Evolutionary conservation across 2,113 vertebrate genomes (phyloP).

Genomic region (Triplophysa siluroides): DNA sequence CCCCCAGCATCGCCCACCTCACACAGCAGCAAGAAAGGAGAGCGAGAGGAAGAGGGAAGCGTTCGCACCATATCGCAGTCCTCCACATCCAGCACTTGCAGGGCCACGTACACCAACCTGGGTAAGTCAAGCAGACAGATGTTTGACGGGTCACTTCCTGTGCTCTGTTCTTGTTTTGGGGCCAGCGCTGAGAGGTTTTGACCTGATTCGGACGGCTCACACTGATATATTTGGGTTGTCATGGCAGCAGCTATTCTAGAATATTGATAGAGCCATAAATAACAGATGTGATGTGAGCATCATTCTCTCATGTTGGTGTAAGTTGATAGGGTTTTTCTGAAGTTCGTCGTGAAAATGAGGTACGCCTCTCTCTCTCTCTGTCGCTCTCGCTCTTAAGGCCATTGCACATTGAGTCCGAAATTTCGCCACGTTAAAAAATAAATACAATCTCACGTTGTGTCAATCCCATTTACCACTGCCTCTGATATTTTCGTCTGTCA

Average conservation of each 20-base stretch:
- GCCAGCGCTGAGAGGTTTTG: background rate
- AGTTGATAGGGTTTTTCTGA: background rate
- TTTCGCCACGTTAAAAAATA: too few relatives aligned
- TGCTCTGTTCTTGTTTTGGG: background rate
- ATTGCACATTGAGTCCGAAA: too few relatives aligned
- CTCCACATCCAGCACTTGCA: constrained; percentile 79
- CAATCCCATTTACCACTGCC: too few relatives aligned
- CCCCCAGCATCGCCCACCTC: constrained; percentile 59
- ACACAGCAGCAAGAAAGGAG: constrained; percentile 61
- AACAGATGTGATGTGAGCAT: background rate
- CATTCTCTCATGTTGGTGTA: background rate
- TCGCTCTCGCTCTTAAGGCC: background rate
- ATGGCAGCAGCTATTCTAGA: constrained; percentile 2
- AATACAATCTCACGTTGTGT: too few relatives aligned
- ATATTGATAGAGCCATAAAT: background rate
- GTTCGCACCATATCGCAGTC: constrained; percentile 67
- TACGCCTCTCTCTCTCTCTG: constrained; percentile 31
- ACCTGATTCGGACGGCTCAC: constrained; percentile 14
- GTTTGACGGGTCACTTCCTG: constrained; percentile 8
- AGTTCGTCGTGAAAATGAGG: background rate
- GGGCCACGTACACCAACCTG: constrained; percentile 94
- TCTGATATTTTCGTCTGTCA: too few relatives aligned
- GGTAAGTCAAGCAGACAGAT: constrained; percentile 72
- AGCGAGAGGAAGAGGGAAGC: constrained; percentile 74
- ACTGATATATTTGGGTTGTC: constrained; percentile 31